phyloP scores from a whole-genome alignment of 2,113 vertebrate species.

The Fulica atra region DNA sequence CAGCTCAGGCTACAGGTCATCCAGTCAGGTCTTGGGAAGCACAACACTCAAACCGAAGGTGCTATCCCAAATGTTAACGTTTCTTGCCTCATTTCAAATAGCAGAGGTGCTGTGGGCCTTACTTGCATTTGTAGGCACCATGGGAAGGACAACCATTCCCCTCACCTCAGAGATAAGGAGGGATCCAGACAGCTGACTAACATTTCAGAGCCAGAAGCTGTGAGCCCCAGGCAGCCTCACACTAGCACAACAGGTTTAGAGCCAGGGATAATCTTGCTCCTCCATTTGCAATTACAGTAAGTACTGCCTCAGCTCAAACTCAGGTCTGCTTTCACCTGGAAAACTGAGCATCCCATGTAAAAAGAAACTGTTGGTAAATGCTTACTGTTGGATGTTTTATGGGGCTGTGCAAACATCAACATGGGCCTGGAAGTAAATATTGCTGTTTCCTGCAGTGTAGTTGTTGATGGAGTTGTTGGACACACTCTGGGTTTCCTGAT shows the following conservation, averaged over 20 bases:
- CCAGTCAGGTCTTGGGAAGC: not conserved
- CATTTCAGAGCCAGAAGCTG: not conserved
- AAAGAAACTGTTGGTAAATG: not conserved
- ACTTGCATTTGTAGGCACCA: not conserved
- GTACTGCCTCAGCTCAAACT: not conserved
- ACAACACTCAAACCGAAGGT: not conserved
- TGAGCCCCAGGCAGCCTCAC: not conserved
- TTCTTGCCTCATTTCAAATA: not conserved
- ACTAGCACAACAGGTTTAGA: not conserved
- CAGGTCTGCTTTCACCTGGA: not conserved
- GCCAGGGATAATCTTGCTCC: not conserved
- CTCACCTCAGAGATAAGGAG: not conserved
- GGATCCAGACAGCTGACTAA: not conserved
- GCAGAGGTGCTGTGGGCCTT: not conserved
- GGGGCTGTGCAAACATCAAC: not conserved
- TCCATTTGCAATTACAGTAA: not conserved
- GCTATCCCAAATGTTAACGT: not conserved
- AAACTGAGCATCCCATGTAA: not conserved
- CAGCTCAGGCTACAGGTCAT: not conserved
- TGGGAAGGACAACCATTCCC: not conserved
- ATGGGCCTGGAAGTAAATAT: not conserved
- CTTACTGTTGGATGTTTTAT: slow-evolving; percentile 14
- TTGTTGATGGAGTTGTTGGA: not conserved
- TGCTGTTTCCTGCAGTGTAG: not conserved
- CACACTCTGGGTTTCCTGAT: slow-evolving; percentile 62